These are phyloP conservation scores for Philereme transversata DNA, from an alignment of 2,888 invertebrate genomes.

Conservation along the genomic window DNA sequence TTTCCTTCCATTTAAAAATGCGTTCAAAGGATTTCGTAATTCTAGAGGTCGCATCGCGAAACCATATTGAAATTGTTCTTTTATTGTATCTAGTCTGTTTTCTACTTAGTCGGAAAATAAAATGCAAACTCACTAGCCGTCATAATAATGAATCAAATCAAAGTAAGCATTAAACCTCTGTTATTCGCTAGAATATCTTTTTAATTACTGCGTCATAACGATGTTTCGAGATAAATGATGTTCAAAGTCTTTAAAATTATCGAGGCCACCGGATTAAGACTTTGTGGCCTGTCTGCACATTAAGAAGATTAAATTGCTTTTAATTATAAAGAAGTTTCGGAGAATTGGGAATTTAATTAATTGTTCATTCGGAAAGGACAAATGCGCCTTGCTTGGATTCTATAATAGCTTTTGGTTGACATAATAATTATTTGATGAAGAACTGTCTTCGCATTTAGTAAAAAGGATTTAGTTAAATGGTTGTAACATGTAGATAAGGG, in stretches of 20 bases:
- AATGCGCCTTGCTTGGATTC: slow-evolving; percentile 11
- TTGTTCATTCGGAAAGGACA: slow-evolving; percentile 13
- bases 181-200: slow-evolving; percentile 43
- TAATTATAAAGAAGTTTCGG: slow-evolving; percentile 20
- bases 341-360: slow-evolving; percentile 9
- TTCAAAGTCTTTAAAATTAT: slow-evolving; percentile 35
- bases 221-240: slow-evolving; percentile 32
- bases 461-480: background rate
- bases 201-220: slow-evolving; percentile 36
- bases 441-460: background rate
- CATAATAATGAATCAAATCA: slow-evolving; percentile 20
- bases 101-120: background rate
- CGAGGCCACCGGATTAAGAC: slow-evolving; percentile 35
- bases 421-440: background rate
- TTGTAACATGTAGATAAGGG: slow-evolving; percentile 5
- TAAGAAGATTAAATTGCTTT: slow-evolving; percentile 22
- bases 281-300: slow-evolving; percentile 29
- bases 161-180: slow-evolving; percentile 32
- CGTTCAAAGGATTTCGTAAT: slow-evolving; percentile 18
- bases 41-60: slow-evolving; percentile 17
- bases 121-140: slow-evolving; percentile 1
- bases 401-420: background rate
- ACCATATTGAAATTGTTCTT: slow-evolving; percentile 16
- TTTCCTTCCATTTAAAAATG: slow-evolving; percentile 17
- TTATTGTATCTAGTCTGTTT: slow-evolving; percentile 5